Evolutionary conservation across 1,140 invertebrate genomes (phyloP).

Genomic region (Calephelis nemesis): DNA sequence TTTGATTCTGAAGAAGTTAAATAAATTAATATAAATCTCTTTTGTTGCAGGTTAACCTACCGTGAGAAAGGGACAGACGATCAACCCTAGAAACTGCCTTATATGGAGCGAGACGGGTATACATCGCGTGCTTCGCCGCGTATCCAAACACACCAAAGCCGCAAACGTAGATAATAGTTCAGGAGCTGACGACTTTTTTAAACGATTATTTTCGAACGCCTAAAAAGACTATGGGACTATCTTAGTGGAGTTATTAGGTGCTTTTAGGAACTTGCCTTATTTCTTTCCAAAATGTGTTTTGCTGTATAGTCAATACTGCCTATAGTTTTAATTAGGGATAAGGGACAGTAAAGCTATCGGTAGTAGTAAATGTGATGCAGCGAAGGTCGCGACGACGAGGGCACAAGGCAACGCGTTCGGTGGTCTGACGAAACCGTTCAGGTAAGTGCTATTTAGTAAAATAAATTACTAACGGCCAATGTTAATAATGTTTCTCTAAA

Average conservation of each 20-base stretch:
- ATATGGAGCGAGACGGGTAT: slow-evolving; percentile 69
- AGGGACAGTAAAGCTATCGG: slow-evolving; percentile 18
- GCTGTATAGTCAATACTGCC: slow-evolving; percentile 40
- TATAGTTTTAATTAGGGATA: slow-evolving; percentile 24
- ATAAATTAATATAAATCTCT: slow-evolving; percentile 4
- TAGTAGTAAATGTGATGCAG: slow-evolving; percentile 51
- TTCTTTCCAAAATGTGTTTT: slow-evolving; percentile 43
- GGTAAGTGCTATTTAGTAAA: slow-evolving; percentile 41
- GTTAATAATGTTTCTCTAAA: no score
- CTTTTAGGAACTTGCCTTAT: slow-evolving; percentile 52
- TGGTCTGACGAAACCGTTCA: slow-evolving; percentile 69
- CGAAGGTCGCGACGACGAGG: slow-evolving; percentile 47
- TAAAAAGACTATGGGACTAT: slow-evolving; percentile 34
- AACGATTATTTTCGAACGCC: slow-evolving; percentile 43
- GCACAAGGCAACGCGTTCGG: slow-evolving; percentile 38
- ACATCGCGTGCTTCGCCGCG: slow-evolving; percentile 57
- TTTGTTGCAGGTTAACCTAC: slow-evolving; percentile 65
- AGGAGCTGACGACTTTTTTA: slow-evolving; percentile 32
- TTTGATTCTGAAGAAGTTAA: background rate
- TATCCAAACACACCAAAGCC: slow-evolving; percentile 53
- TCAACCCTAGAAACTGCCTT: slow-evolving; percentile 51
- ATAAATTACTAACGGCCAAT: no score
- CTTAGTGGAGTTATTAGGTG: slow-evolving; percentile 42
- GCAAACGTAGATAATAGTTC: slow-evolving; percentile 60
- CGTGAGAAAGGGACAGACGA: slow-evolving; percentile 47